Evolutionary conservation across 2,113 vertebrate species (phyloP), one percentile per base, ranked within the genome.

Genomic region (Poecilia latipinna): DNA sequence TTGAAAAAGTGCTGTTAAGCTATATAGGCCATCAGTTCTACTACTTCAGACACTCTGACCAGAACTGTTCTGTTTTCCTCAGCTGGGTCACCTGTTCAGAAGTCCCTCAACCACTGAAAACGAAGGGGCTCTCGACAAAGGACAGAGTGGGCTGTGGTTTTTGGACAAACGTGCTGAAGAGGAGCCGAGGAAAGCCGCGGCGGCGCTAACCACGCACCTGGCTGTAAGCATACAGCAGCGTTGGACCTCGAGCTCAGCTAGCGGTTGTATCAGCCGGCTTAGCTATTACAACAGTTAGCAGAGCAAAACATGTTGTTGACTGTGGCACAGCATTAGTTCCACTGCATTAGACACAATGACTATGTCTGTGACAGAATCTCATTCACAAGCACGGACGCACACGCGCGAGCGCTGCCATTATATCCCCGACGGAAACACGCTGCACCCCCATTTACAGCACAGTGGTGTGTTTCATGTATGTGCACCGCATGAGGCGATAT

Each of bases 281-380:
- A 19, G 85, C 82, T 82, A 89, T 91, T 91, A 90, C 90, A 86
- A 84, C 81, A 42, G 86, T 85, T 88, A 92, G 86, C 89, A 88
- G 87, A 86, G 89, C 88, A 92, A 88, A 88, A 86, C 92, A 78
- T 92, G 92, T 84, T 91, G 89, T 89, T 90, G 88, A 88, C 89
- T 90, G 78, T 83, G 88, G 85, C 79, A 74, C 54, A 24, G 77
- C 88, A 91, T 93, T 90, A 92, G 90, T 92, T 91, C 90, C 90
- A 86, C 80, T 61, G 70, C 92, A 91, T 93, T 93, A 91, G 78
- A 88, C 88, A 86, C 90, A 90, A 92, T 87, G 83, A 89, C 87
- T 91, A 86, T 86, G 88, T 86, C 78, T 89, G 78, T 91, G 89
- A 90, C 87, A 90, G 88, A 81, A 87, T 89, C 89, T 84, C 79